phyloP scores from a whole-genome alignment of 2,797 vertebrate genomes.

The Lepidocolaptes lacrymiger region DNA sequence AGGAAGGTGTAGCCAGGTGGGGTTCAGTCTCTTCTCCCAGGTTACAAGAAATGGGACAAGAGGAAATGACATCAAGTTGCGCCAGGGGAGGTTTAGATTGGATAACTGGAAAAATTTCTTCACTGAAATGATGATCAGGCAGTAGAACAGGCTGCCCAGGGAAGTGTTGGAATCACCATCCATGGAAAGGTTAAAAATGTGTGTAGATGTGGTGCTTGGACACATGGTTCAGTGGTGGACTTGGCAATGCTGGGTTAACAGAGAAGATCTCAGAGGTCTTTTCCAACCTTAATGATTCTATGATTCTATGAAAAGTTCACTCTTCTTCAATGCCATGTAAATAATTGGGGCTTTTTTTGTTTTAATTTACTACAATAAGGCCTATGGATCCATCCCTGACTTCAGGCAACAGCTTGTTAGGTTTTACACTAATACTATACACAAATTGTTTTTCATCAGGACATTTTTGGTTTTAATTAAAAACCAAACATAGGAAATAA shows the following conservation, averaged over 20 bases:
- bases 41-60: background rate
- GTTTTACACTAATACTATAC: background rate
- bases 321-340: background rate
- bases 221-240: background rate
- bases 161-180: background rate
- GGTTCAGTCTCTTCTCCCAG: background rate
- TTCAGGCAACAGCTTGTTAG: background rate
- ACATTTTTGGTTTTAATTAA: constrained; percentile 12
- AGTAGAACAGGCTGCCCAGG: background rate
- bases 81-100: background rate
- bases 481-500: background rate
- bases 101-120: background rate
- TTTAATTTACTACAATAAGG: background rate
- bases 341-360: background rate
- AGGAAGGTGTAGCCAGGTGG: background rate
- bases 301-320: background rate
- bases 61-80: background rate
- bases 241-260: background rate
- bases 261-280: background rate
- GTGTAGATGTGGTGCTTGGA: background rate
- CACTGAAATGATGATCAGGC: background rate
- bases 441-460: background rate
- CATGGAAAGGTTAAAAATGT: background rate
- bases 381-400: background rate
- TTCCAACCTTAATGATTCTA: background rate